These are phyloP conservation scores for Invenusta paracnida DNA, from an alignment of 2,888 invertebrate genomes.

Conservation along the genomic window DNA sequence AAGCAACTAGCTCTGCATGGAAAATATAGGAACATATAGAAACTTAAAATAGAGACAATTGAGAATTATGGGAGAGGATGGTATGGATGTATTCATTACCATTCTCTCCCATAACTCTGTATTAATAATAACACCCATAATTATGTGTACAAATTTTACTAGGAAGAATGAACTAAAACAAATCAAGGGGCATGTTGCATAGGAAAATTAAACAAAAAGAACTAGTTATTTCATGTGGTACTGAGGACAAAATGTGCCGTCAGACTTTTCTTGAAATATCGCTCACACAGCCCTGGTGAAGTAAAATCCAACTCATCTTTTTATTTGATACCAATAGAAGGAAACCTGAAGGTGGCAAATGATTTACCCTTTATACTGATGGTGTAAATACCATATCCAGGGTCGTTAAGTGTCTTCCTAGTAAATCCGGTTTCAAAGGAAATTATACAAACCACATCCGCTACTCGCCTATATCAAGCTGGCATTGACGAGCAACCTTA, in stretches of 20 bases:
- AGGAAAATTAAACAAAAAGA: slow-evolving; percentile 10
- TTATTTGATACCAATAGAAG: slow-evolving; percentile 24
- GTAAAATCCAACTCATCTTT: neutral
- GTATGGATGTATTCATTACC: too few relatives aligned
- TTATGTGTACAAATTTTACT: neutral
- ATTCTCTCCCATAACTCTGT: too few relatives aligned
- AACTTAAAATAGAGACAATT: slow-evolving; percentile 30
- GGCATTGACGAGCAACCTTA: neutral
- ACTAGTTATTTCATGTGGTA: neutral
- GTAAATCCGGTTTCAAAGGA: neutral
- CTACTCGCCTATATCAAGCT: slow-evolving; percentile 5
- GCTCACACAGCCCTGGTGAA: neutral
- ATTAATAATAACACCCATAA: too few relatives aligned
- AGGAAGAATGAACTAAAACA: neutral
- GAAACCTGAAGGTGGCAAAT: neutral
- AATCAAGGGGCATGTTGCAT: slow-evolving; percentile 19
- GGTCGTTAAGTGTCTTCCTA: neutral
- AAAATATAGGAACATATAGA: neutral
- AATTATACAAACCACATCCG: neutral
- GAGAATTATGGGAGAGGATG: neutral
- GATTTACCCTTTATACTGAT: neutral
- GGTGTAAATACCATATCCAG: neutral
- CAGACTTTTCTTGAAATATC: slow-evolving; percentile 15
- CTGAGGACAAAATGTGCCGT: neutral
- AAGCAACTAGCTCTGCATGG: slow-evolving; percentile 15